phyloP scores from a whole-genome alignment of 2,113 vertebrate genomes.

The Cololabis saira region DNA sequence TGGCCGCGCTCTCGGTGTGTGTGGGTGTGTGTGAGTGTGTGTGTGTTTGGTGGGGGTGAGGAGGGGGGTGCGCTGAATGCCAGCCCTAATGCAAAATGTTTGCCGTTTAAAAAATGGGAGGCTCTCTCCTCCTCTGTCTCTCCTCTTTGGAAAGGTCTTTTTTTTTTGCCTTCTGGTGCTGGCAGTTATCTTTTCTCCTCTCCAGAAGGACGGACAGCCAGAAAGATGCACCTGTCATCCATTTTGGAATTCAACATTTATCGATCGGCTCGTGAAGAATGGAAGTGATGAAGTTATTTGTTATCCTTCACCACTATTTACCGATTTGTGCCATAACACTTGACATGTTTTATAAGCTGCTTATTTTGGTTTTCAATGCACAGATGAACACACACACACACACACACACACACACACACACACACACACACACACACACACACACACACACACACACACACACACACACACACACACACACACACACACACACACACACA shows the following conservation, averaged over 20 bases:
- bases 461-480: constrained; percentile 30
- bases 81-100: constrained; percentile 79
- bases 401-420: constrained; percentile 24
- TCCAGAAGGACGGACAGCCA: constrained; percentile 71
- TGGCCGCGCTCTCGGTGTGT: constrained; percentile 51
- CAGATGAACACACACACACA: constrained; percentile 15
- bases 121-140: constrained; percentile 68
- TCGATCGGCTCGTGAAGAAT: constrained; percentile 61
- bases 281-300: constrained; percentile 43
- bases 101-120: constrained; percentile 68
- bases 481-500: constrained; percentile 23
- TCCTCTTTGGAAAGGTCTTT: constrained; percentile 75
- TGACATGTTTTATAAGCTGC: constrained; percentile 10
- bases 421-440: constrained; percentile 28
- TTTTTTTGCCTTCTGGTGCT: constrained; percentile 76
- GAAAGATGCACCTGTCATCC: constrained; percentile 83
- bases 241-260: constrained; percentile 77
- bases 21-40: constrained; percentile 40
- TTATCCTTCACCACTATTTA: constrained; percentile 22
- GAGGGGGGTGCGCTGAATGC: constrained; percentile 64
- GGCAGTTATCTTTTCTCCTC: constrained; percentile 62
- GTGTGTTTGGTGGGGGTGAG: constrained; percentile 28
- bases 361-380: constrained; percentile 20
- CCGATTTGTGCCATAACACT: constrained; percentile 30
- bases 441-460: constrained; percentile 24